These are phyloP conservation scores for Etheostoma perlongum DNA, from an alignment of 2,797 vertebrate genomes.

Conservation along the genomic window DNA sequence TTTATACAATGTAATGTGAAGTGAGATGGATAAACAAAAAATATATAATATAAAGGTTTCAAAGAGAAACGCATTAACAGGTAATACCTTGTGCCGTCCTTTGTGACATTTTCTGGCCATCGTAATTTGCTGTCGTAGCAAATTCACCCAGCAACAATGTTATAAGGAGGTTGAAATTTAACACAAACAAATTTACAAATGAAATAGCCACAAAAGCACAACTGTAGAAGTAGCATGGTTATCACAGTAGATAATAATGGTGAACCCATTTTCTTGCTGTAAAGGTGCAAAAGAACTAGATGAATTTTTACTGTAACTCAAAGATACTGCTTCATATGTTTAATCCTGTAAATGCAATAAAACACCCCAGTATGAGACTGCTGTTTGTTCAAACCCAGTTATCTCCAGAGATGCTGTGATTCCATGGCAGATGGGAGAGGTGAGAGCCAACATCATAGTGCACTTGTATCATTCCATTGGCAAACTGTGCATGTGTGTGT, in stretches of 20 bases:
- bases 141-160: neutral
- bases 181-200: conserved; percentile 8
- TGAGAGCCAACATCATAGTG: conserved; percentile 57
- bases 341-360: conserved; percentile 67
- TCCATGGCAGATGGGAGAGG: conserved; percentile 71
- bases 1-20: neutral
- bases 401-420: conserved; percentile 67
- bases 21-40: neutral
- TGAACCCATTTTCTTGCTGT: neutral
- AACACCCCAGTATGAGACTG: conserved; percentile 42
- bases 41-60: neutral
- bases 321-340: conserved; percentile 41
- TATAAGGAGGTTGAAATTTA: conserved; percentile 7
- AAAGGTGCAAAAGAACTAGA: conserved; percentile 3
- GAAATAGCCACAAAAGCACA: conserved; percentile 4
- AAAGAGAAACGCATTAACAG: neutral
- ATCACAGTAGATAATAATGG: neutral
- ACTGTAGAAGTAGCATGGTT: conserved; percentile 13
- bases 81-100: conserved; percentile 2
- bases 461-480: conserved; percentile 63
- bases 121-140: conserved; percentile 3
- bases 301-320: conserved; percentile 38
- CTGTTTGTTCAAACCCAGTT: conserved; percentile 65
- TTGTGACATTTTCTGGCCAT: conserved; percentile 9
- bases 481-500: conserved; percentile 26